A percentile compares a stretch with the other conserved stretches of the same genome.
Evolutionary conservation across 2,797 vertebrate species (phyloP).

Genomic region (Gymnothorax reevesii): DNA sequence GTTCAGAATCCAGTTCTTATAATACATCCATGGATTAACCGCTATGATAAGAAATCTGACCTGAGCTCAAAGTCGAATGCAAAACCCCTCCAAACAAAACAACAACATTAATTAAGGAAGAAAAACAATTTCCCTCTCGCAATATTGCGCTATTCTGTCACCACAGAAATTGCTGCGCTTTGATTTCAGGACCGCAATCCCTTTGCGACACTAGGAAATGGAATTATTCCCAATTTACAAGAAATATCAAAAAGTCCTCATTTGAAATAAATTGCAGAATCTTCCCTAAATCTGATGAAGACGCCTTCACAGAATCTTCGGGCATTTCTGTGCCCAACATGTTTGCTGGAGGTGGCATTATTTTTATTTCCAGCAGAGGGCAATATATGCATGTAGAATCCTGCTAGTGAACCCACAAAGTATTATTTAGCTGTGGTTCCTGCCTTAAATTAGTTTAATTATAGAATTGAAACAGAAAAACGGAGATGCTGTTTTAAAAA

Average conservation of each 20-base stretch:
- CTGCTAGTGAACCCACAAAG: not conserved
- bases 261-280: constrained; percentile 36
- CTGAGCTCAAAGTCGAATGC: not conserved
- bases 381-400: constrained; percentile 29
- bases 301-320: constrained; percentile 26
- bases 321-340: constrained; percentile 21
- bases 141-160: constrained; percentile 25
- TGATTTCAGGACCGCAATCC: constrained; percentile 24
- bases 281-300: constrained; percentile 26
- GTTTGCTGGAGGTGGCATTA: not conserved
- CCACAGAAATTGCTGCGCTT: not conserved
- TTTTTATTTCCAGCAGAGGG: constrained; percentile 16
- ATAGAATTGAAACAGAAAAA: constrained; percentile 32
- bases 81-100: constrained; percentile 19
- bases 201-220: constrained; percentile 15
- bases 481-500: constrained; percentile 18
- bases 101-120: constrained; percentile 33
- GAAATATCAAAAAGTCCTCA: constrained; percentile 27
- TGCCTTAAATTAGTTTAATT: constrained; percentile 26
- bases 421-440: not conserved
- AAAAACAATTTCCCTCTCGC: constrained; percentile 27
- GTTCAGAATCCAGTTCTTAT: too few species aligned
- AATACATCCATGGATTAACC: too few species aligned
- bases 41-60: constrained; percentile 18
- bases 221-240: constrained; percentile 19